Base-by-base conservation (phyloP, 1,140 invertebrate species). In the Apis cerana region DNA sequence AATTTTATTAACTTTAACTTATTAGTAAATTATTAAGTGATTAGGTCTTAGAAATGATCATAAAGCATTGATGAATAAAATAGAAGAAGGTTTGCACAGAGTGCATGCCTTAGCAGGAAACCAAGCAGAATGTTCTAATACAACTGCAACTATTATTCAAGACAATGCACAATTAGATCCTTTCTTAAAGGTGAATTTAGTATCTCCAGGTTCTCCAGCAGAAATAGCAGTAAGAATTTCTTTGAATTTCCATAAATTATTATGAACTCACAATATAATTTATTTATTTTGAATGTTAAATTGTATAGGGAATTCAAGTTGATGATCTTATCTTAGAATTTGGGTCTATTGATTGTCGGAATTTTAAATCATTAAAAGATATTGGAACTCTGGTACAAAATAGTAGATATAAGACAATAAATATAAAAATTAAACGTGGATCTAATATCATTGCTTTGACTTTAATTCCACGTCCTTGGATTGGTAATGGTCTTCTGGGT, bases 1-100 rank as follows among this genome's bases (percentile, higher is more conserved):
- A 17, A 72, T 77, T 75, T 67, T 23, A 67, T 9, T 76, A 52
- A 75, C 11, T 64, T 54, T 1, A 59, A 64, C 50, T 74, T 50
- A 81, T 62, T 58, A 81, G 27, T 75, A 43, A 10, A 10, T 74
- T 80, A 1, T 72, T 69, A 74, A 68, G 33, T 89, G 88, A 93
- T 23, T 88, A 98, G 97, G 97, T 94, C 94, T 99, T n/a, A 97
- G 97, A 94, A 99, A 98, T 95, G 98, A 99, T 93, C 96, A 97
- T 90, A 98, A 97, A 92, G 95, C 92, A 13, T 74, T 99, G n/a
- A 98, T 98, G 96, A 96, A 96, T 85, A 95, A 96, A 91, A 99
- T 99, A 84, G 98, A 99, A 91, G 93, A 95, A 80, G 96, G 96
- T 33, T 92, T 98, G 11, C 94, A 95, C 83, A 92, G 94, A 61